Conservation (phyloP, 2,888 invertebrate species). For the Drosophila meridionalis region DNA sequence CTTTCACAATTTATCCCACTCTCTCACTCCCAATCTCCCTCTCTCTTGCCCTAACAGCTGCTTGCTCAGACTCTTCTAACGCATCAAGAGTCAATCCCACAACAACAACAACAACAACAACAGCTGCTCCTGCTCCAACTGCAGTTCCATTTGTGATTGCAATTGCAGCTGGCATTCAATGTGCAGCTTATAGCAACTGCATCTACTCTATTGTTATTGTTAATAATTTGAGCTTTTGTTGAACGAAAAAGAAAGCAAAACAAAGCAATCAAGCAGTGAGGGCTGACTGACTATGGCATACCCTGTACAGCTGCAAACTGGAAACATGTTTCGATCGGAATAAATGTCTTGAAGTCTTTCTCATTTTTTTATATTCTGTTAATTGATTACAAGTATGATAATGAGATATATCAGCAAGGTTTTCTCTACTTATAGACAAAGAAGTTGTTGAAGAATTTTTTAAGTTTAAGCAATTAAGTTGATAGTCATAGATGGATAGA, state of each 20-base stretch:
- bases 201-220: conserved; percentile 61
- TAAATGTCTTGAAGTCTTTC: background rate
- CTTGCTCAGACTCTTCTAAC: background rate
- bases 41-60: background rate
- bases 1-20: conserved; percentile 46
- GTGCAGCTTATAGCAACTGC: conserved; percentile 47
- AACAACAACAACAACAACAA: conserved; percentile 9
- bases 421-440: too few relatives aligned
- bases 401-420: too few relatives aligned
- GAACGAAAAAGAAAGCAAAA: background rate
- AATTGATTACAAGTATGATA: too few relatives aligned
- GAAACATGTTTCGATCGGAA: background rate
- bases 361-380: too few relatives aligned
- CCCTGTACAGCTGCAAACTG: background rate
- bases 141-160: conserved; percentile 32
- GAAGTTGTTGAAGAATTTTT: too few relatives aligned
- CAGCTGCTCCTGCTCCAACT: conserved; percentile 4
- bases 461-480: too few relatives aligned
- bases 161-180: conserved; percentile 47
- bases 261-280: background rate
- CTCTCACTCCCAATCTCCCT: background rate
- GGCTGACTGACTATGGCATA: background rate
- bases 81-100: conserved; percentile 11
- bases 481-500: too few relatives aligned
- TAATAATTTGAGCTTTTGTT: conserved; percentile 69